Percentiles rank a stretch among this genome's conserved stretches.
Evolutionary conservation across 1,140 invertebrate genomes (phyloP).

Genomic region (Asobara japonica): DNA sequence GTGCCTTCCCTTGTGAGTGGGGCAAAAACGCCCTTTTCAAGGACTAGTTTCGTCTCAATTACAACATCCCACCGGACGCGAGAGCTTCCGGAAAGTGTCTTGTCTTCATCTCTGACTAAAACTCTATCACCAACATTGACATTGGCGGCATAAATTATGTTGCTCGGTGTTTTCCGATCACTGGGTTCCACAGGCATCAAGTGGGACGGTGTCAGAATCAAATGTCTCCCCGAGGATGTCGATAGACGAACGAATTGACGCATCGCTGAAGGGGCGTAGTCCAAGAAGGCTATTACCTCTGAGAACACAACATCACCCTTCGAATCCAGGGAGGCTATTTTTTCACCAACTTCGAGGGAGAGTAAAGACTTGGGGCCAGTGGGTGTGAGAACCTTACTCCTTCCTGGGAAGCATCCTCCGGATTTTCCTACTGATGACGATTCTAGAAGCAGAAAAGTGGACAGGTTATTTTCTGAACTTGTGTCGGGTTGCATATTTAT

Average conservation of each 20-base stretch:
- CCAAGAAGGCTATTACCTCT: constrained; percentile 90
- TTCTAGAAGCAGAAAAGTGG: constrained; percentile 75
- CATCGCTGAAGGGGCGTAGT: constrained; percentile 75
- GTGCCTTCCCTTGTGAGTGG: constrained; percentile 90
- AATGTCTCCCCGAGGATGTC: constrained; percentile 74
- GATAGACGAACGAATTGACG: constrained; percentile 78
- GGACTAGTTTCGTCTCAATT: constrained; percentile 68
- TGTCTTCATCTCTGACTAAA: constrained; percentile 65
- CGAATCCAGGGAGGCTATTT: constrained; percentile 78
- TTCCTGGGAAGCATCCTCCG: constrained; percentile 82
- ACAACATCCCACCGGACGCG: constrained; percentile 71
- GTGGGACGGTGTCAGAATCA: constrained; percentile 88
- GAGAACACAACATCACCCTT: constrained; percentile 79
- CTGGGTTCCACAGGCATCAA: constrained; percentile 69
- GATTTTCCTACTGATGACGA: constrained; percentile 85
- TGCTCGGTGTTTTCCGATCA: constrained; percentile 37
- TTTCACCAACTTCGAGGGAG: constrained; percentile 80
- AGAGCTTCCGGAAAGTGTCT: constrained; percentile 57
- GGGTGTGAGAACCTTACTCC: constrained; percentile 70
- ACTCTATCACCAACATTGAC: constrained; percentile 67
- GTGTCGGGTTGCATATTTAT: no score
- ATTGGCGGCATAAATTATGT: constrained; percentile 71
- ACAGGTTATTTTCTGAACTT: background rate
- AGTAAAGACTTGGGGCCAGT: constrained; percentile 69
- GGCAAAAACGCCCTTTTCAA: constrained; percentile 82